Evolutionary conservation across 2,113 vertebrate species (phyloP).

Genomic region (Salvelinus namaycush): DNA sequence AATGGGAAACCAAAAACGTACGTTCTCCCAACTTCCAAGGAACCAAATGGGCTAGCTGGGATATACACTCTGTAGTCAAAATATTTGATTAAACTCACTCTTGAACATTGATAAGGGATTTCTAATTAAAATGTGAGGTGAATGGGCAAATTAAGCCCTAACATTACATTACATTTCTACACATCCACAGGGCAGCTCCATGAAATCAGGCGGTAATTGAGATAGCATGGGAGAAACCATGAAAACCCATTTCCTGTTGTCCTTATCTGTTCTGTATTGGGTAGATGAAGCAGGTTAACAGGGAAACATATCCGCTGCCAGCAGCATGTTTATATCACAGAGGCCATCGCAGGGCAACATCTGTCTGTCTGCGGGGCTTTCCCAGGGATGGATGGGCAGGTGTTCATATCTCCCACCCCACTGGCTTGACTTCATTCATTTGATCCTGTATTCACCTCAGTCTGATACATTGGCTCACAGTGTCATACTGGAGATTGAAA

Average conservation of each 20-base stretch:
- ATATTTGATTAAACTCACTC: too few relatives aligned
- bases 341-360: slow-evolving; percentile 58
- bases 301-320: slow-evolving; percentile 50
- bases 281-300: slow-evolving; percentile 58
- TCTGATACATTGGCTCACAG: slow-evolving; percentile 41
- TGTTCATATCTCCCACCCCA: slow-evolving; percentile 53
- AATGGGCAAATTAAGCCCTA: not conserved
- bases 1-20: too few relatives aligned
- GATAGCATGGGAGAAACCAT: slow-evolving; percentile 49
- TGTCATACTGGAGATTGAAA: not conserved
- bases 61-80: too few relatives aligned
- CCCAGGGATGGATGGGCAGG: slow-evolving; percentile 30
- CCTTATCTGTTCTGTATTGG: slow-evolving; percentile 55
- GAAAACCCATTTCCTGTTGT: slow-evolving; percentile 69
- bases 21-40: too few relatives aligned
- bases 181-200: slow-evolving; percentile 15
- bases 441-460: not conserved
- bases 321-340: slow-evolving; percentile 42
- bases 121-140: slow-evolving; percentile 11
- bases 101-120: not conserved
- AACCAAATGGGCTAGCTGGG: too few relatives aligned
- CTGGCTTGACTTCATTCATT: slow-evolving; percentile 28
- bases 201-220: slow-evolving; percentile 63
- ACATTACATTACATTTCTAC: slow-evolving; percentile 10
- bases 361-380: slow-evolving; percentile 27